These are phyloP conservation scores for Coptodon bakossiorum DNA, from an alignment of 2,113 vertebrate species.

Conservation along the genomic window DNA sequence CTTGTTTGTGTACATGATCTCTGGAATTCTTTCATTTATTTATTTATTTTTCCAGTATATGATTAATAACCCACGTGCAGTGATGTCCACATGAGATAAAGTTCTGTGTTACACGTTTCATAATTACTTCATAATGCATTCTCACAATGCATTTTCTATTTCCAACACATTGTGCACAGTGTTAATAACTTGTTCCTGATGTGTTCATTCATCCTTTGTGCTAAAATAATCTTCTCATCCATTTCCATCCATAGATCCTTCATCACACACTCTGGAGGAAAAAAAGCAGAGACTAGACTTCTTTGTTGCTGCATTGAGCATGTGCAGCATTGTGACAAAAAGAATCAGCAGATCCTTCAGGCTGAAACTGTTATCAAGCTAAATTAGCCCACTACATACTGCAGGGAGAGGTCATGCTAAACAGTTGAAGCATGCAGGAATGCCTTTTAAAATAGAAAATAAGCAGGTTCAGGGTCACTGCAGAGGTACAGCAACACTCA, in stretches of 20 bases:
- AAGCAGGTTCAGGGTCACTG: not conserved
- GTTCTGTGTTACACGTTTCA: not conserved
- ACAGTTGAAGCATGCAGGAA: not conserved
- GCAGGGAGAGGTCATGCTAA: slow-evolving; percentile 27
- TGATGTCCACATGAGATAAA: not conserved
- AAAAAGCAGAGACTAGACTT: slow-evolving; percentile 42
- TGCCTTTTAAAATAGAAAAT: not conserved
- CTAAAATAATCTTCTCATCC: slow-evolving; percentile 59
- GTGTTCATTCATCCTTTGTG: slow-evolving; percentile 62
- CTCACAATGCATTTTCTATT: slow-evolving; percentile 38
- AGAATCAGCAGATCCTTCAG: slow-evolving; percentile 45
- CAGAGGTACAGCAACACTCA: not conserved
- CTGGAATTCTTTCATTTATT: not conserved
- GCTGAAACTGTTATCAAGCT: slow-evolving; percentile 50
- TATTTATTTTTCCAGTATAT: not conserved
- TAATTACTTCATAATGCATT: slow-evolving; percentile 42
- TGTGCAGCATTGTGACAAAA: slow-evolving; percentile 63
- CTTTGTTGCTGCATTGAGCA: slow-evolving; percentile 48
- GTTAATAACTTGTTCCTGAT: slow-evolving; percentile 58
- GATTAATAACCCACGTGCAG: not conserved
- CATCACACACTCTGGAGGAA: slow-evolving; percentile 36
- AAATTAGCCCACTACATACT: slow-evolving; percentile 51
- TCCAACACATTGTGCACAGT: slow-evolving; percentile 37
- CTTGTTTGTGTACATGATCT: not conserved
- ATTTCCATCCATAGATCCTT: slow-evolving; percentile 53